Evolutionary conservation across 2,113 vertebrate genomes (phyloP).

Genomic region (Corythornis madagascariensis): DNA sequence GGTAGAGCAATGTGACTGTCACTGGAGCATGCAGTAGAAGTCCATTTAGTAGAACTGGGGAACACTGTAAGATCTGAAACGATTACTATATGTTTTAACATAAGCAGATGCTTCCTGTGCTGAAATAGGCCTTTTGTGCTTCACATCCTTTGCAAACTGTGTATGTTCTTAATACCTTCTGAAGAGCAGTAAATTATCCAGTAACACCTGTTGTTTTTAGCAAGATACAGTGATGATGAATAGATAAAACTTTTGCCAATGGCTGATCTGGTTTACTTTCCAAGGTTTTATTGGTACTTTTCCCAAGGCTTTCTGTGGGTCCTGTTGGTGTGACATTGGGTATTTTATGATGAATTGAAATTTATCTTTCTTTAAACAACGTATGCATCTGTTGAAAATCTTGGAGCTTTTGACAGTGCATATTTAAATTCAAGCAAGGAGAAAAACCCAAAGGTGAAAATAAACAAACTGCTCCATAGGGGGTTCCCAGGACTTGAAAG

Average conservation of each 20-base stretch:
- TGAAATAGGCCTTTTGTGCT: background rate
- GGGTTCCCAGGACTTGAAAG: conserved; percentile 34
- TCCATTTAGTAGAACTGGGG: background rate
- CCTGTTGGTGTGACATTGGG: background rate
- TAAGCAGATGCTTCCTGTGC: background rate
- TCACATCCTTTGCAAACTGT: background rate
- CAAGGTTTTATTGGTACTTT: conserved; percentile 12
- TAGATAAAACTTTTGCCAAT: conserved; percentile 20
- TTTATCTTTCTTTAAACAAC: background rate
- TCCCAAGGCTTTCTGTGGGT: background rate
- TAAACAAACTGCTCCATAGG: conserved; percentile 15
- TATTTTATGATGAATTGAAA: background rate
- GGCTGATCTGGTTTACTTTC: background rate
- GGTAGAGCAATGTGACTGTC: background rate
- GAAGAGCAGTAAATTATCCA: conserved; percentile 1
- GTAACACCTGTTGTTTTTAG: conserved; percentile 28
- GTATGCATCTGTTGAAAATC: conserved; percentile 36
- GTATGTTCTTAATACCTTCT: background rate
- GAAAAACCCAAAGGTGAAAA: background rate
- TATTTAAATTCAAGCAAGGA: conserved; percentile 32
- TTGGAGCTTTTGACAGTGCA: background rate
- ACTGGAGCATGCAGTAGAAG: background rate
- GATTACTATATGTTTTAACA: background rate
- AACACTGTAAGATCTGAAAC: background rate
- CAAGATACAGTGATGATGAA: background rate